phyloP scores from a whole-genome alignment of 2,113 vertebrate species.

The Stegostoma tigrinum region DNA sequence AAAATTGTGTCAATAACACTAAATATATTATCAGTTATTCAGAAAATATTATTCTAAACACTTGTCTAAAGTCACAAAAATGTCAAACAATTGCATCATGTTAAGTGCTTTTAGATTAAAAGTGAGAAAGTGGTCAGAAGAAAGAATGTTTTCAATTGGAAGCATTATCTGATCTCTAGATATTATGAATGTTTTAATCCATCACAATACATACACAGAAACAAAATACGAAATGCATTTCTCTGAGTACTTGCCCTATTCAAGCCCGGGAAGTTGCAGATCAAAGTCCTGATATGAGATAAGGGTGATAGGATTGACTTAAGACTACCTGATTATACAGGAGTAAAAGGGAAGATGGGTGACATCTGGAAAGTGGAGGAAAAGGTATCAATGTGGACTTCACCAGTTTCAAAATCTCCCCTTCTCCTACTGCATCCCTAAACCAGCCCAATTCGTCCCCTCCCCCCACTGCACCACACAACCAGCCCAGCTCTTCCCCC shows the following conservation, averaged over 20 bases:
- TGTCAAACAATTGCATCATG: background rate
- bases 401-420: no score
- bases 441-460: no score
- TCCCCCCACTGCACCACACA: no score
- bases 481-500: no score
- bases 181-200: background rate
- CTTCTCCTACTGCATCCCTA: no score
- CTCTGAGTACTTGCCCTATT: background rate
- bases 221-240: background rate
- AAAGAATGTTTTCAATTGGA: background rate
- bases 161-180: background rate
- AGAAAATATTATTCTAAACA: background rate
- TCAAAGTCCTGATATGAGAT: background rate
- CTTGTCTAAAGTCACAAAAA: background rate
- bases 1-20: background rate
- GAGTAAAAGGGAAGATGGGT: background rate
- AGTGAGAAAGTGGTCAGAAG: background rate
- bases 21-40: no score
- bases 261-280: background rate
- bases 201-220: background rate
- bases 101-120: constrained; percentile 20
- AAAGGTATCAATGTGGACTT: no score
- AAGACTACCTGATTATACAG: background rate
- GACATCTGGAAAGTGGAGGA: no score
- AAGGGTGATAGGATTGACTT: background rate